Percentiles rank a stretch among this genome's conserved stretches.
These are phyloP conservation scores for Ischnura elegans DNA, from an alignment of 2,888 invertebrate genomes.

Conservation along the genomic window DNA sequence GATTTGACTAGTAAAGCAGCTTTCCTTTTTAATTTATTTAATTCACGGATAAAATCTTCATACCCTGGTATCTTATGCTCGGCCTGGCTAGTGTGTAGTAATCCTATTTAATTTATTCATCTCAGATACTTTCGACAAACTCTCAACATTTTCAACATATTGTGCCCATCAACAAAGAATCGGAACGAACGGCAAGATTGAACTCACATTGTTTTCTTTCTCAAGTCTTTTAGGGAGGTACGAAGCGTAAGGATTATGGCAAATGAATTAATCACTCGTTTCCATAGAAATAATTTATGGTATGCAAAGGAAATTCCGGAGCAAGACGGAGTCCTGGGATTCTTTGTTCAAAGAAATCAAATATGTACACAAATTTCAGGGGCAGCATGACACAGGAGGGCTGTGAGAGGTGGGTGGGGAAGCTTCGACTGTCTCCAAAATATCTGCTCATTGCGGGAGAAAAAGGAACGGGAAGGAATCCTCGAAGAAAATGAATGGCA, in stretches of 20 bases:
- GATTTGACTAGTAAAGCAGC: no score
- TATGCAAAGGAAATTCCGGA: neutral
- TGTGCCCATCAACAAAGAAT: no score
- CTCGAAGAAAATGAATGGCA: neutral
- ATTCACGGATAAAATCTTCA: no score
- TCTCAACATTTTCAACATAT: no score
- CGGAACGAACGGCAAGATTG: neutral
- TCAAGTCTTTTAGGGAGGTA: neutral
- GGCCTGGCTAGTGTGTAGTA: no score
- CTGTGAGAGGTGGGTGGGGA: neutral
- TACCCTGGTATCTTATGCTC: no score
- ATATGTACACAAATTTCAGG: neutral
- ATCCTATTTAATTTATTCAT: no score
- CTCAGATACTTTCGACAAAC: no score
- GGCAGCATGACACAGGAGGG: neutral
- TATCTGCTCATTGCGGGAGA: neutral
- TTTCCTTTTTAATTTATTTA: no score
- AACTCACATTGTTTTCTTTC: neutral
- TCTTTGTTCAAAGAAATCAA: neutral
- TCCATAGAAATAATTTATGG: neutral
- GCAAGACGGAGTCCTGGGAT: neutral
- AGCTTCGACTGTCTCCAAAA: neutral
- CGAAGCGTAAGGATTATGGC: neutral
- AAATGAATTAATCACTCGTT: neutral
- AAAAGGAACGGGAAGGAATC: neutral